Evolutionary conservation across 2,888 invertebrate species (phyloP), one percentile per base, ranked within the genome.

Genomic region (Horisme vitalbata): DNA sequence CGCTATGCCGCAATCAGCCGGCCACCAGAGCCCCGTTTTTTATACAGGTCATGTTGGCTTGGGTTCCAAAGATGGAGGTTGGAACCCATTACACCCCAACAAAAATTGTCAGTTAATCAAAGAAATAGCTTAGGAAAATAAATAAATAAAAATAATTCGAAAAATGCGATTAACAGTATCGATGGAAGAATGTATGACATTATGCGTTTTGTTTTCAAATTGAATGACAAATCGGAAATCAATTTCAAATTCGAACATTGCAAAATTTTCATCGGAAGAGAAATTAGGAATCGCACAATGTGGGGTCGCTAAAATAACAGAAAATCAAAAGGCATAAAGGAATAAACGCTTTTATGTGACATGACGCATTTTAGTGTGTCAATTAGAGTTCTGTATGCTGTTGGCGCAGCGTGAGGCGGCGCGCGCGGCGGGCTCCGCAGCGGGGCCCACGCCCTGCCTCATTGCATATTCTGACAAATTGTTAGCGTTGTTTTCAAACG

Each of bases 361-460:
- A 68, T 78, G 76, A 79, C 75, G 76, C 78, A 79, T 80, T 83
- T 82, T 83, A 85, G 84, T 85, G 85, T 87, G 83, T 86, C 87
- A 87, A 88, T 89, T 88, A 87, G 86, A 86, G 83, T 76, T 79
- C 72, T 86, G 86, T 84, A 76, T 85, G 70, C 76, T 71, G 78
- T 76, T 75, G 73, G 55, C 87, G 32, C 87, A 85, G 88, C 86
- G 65, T 77, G 87, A 72, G 73, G 63, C 69, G 70, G 59, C 61
- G 64, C 63, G 53, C 75, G 61, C 72, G 61, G 71, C 65, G 68
- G 70, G 65, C 55, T 57, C 58, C 65, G 61, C 72, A 61, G 71
- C 65, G 68, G 70, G 65, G 56, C 57, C 59, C 65, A 58, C 62
- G 66, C 65, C 70, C 59, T 55, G 59, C 50, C 70, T 63, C 68